Conservation (phyloP, 2,797 vertebrate genomes). For the Buceros bicornis region DNA sequence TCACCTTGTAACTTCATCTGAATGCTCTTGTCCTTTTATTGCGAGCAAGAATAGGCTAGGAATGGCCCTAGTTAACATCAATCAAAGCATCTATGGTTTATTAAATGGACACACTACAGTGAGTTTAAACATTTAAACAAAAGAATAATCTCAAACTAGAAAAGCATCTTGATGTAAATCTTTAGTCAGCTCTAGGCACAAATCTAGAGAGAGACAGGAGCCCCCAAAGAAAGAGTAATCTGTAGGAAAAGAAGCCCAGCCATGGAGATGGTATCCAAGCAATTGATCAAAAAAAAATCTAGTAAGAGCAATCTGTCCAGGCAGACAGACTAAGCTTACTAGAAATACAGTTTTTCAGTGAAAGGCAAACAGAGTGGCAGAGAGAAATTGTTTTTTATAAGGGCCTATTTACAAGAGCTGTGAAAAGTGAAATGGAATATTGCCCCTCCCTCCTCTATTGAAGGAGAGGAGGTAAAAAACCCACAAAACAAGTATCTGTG, state of each 20-base stretch:
- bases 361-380: neutral
- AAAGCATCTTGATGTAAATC: neutral
- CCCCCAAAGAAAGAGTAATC: neutral
- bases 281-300: neutral
- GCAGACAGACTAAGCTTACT: neutral
- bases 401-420: neutral
- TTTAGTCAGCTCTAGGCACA: neutral
- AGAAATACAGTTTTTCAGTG: neutral
- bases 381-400: accelerated
- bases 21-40: neutral
- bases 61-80: neutral
- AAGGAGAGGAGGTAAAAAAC: neutral
- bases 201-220: neutral
- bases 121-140: neutral
- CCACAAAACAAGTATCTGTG: neutral
- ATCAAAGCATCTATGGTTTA: neutral
- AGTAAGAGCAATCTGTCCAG: neutral
- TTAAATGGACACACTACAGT: neutral
- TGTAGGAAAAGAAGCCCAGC: neutral
- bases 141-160: neutral
- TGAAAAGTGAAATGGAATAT: neutral
- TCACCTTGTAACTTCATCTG: neutral
- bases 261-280: neutral
- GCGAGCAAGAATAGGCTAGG: neutral
- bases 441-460: neutral